Evolutionary conservation across 2,888 invertebrate species (phyloP).

Genomic region (Allygus modestus): DNA sequence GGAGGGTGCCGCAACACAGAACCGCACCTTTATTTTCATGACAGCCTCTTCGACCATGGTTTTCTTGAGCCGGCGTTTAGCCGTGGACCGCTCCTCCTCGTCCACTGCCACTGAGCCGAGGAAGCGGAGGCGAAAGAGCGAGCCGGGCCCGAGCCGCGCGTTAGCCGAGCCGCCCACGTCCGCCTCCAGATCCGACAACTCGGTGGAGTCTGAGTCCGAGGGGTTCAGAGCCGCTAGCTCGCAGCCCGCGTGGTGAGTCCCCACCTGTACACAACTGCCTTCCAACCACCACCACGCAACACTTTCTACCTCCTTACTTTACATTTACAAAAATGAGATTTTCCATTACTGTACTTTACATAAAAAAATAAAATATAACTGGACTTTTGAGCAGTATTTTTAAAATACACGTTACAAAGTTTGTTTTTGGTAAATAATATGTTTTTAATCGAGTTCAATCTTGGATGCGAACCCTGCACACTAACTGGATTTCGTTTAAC

Average conservation of each 20-base stretch:
- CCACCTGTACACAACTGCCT: constrained; percentile 69
- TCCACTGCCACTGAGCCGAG: constrained; percentile 92
- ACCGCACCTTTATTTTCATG: constrained; percentile 88
- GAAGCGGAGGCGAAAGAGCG: constrained; percentile 89
- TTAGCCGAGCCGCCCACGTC: constrained; percentile 67
- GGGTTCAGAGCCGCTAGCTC: constrained; percentile 72
- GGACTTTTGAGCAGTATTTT: too few species aligned
- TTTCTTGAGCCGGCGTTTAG: constrained; percentile 89
- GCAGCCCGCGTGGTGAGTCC: constrained; percentile 70
- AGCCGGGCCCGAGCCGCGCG: constrained; percentile 76
- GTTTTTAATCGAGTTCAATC: too few species aligned
- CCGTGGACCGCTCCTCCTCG: constrained; percentile 84
- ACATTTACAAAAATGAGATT: neutral
- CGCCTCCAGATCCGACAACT: constrained; percentile 68
- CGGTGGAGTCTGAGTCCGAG: constrained; percentile 67
- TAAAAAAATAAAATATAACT: constrained; percentile 1
- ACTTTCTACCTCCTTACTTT: neutral
- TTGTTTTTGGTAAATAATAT: too few species aligned
- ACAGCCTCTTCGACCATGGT: constrained; percentile 93
- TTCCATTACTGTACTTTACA: neutral
- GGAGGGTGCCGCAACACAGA: neutral
- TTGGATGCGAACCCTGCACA: too few species aligned
- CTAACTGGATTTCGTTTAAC: too few species aligned
- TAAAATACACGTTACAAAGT: too few species aligned
- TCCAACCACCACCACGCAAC: constrained; percentile 62